These are phyloP conservation scores for Timandra comae DNA, from an alignment of 2,888 invertebrate species.

Conservation along the genomic window DNA sequence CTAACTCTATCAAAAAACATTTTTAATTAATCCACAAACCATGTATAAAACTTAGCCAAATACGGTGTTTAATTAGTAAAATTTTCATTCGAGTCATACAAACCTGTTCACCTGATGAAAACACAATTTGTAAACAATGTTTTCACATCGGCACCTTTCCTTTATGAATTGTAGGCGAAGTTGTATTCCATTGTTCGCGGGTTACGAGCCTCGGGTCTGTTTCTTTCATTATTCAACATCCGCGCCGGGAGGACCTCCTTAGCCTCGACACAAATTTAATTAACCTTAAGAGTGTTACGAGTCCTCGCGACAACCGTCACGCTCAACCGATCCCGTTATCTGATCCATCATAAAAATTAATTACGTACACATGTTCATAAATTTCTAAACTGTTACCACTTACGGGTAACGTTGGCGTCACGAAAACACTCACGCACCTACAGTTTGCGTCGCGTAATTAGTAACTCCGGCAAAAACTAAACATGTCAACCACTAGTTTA, in stretches of 20 bases:
- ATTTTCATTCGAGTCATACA: slow-evolving; percentile 31
- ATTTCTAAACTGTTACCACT: slow-evolving; percentile 71
- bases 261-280: slow-evolving; percentile 47
- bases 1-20: too few relatives aligned
- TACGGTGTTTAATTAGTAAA: too few relatives aligned
- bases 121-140: slow-evolving; percentile 37
- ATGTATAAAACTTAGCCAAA: too few relatives aligned
- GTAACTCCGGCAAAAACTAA: slow-evolving; percentile 54
- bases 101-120: slow-evolving; percentile 40
- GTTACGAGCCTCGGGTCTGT: slow-evolving; percentile 31
- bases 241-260: slow-evolving; percentile 37
- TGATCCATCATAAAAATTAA: slow-evolving; percentile 74
- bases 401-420: slow-evolving; percentile 58
- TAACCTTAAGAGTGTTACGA: too few relatives aligned
- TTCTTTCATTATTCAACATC: slow-evolving; percentile 30
- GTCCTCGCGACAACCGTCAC: slow-evolving; percentile 66
- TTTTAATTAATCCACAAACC: too few relatives aligned
- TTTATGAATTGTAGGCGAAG: slow-evolving; percentile 22
- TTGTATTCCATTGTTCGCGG: slow-evolving; percentile 31
- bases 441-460: slow-evolving; percentile 50
- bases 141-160: slow-evolving; percentile 31
- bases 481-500: slow-evolving; percentile 69
- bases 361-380: slow-evolving; percentile 75
- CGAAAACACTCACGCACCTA: slow-evolving; percentile 55
- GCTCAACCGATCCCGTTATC: slow-evolving; percentile 64